Percentiles rank a stretch among this genome's conserved stretches.
phyloP scores from a whole-genome alignment of 2,888 invertebrate genomes.

The Anthoptus insignis region DNA sequence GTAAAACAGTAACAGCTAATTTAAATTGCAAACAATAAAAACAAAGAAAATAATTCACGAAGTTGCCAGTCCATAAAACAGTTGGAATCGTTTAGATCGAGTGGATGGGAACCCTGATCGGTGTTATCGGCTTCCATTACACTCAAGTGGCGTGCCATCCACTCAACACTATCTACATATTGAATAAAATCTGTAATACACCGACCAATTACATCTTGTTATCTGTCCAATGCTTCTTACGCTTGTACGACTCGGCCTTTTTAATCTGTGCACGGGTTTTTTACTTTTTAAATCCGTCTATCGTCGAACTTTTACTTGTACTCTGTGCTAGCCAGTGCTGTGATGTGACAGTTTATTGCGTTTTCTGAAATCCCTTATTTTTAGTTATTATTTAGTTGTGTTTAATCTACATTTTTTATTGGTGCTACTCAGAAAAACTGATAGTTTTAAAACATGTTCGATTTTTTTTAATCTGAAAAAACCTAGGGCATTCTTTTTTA shows the following conservation, averaged over 20 bases:
- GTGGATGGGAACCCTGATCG: conserved; percentile 55
- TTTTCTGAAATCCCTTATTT: no score
- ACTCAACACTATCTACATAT: conserved; percentile 53
- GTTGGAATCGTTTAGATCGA: conserved; percentile 38
- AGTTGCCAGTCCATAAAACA: conserved; percentile 40
- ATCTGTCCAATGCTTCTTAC: conserved; percentile 52
- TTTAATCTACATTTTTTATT: no score
- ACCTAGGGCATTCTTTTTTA: no score
- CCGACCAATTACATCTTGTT: conserved; percentile 57
- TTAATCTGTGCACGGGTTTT: conserved; percentile 33
- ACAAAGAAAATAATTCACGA: conserved; percentile 20
- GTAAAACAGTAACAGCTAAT: conserved; percentile 14
- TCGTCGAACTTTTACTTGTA: conserved; percentile 29
- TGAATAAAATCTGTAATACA: conserved; percentile 61
- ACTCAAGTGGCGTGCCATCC: conserved; percentile 52
- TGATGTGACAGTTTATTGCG: conserved; percentile 7
- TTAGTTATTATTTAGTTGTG: no score
- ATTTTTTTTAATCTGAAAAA: no score
- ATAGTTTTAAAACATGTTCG: no score
- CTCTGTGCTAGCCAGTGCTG: conserved; percentile 13
- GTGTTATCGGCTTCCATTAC: conserved; percentile 56
- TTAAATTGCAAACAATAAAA: conserved; percentile 23
- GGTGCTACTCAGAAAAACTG: no score
- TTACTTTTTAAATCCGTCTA: conserved; percentile 35
- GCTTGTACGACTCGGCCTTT: conserved; percentile 38